Conservation (phyloP, 2,797 vertebrate species). For the Miichthys miiuy region DNA sequence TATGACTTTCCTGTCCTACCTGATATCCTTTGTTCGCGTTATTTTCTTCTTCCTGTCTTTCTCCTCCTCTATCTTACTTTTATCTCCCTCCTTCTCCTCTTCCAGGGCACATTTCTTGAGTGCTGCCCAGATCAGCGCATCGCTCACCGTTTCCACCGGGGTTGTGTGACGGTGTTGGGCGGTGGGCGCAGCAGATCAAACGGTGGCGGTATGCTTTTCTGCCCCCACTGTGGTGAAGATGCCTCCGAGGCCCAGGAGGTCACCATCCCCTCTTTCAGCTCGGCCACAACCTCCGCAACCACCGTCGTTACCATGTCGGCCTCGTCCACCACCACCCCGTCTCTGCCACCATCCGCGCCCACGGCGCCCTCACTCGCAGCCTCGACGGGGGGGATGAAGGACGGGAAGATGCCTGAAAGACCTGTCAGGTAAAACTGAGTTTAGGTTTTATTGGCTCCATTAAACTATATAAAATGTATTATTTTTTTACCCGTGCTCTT, state of each 20-base stretch:
- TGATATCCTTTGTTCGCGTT: no score
- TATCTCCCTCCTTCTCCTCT: background rate
- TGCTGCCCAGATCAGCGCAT: slow-evolving; percentile 94
- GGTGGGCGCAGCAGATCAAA: slow-evolving; percentile 78
- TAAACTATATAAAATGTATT: background rate
- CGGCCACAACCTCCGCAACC: slow-evolving; percentile 68
- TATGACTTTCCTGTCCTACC: no score
- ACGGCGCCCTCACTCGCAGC: slow-evolving; percentile 75
- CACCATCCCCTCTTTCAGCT: slow-evolving; percentile 87
- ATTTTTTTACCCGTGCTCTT: background rate
- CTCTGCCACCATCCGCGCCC: slow-evolving; percentile 78
- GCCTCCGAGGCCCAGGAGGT: slow-evolving; percentile 94
- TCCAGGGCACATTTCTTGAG: slow-evolving; percentile 93
- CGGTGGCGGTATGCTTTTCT: slow-evolving; percentile 91
- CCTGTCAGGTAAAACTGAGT: slow-evolving; percentile 79
- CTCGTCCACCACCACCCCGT: slow-evolving; percentile 84
- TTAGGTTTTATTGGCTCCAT: background rate
- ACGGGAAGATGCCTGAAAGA: slow-evolving; percentile 82
- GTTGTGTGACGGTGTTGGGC: slow-evolving; percentile 91
- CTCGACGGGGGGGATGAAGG: slow-evolving; percentile 74
- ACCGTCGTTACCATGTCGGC: slow-evolving; percentile 84
- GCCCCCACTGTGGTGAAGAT: slow-evolving; percentile 95
- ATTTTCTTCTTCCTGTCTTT: background rate
- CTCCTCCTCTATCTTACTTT: no score
- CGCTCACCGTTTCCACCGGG: slow-evolving; percentile 93